Evolutionary conservation across 2,888 invertebrate genomes (phyloP), one percentile per base, ranked within the genome.

Genomic region (Eupithecia centaureata): DNA sequence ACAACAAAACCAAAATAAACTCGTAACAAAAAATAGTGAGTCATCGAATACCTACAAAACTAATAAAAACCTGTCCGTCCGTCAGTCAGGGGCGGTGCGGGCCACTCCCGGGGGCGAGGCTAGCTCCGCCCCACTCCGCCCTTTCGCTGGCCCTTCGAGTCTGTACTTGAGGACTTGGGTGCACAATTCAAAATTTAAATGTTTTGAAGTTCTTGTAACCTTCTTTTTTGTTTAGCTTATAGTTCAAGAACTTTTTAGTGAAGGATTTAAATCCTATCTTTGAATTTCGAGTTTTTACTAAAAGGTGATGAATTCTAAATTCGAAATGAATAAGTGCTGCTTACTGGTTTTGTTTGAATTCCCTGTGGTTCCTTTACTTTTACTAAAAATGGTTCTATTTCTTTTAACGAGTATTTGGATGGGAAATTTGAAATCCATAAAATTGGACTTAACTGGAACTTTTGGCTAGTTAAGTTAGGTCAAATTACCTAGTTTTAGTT

Each of bases 101-200:
- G 83, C 83, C 84, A 80, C 86, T 78, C 88, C 87, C 79, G 62
- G 66, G 83, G 86, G 64, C 68, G 83, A 86, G 68, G 82, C 68
- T 42, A 18, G 42, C 60, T 42, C 59, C 32, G 38, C 77, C 67
- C 62, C 71, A 77, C 60, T 60, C 78, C 81, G 79, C 82, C 80
- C 78, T 73, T 70, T 54, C 70, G 57, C 67, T 63, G 74, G 78
- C 82, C 86, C 83, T 82, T 82, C 71, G 69, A 42, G 35, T 68
- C 18, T 47, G 33, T 32, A 58, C 57, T 67, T 32, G 59, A 67
- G 60, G 27, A 13, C 28, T 38, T 58, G 18, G 27, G 15, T 27
- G 52, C 27, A 27, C 27, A 27, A 15, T 27, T 27, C 52, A 15
- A 52, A 15, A 15, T 27, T 52, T 7, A 47, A 47, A 22, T 42